Evolutionary conservation across 1,140 invertebrate genomes (phyloP).

Genomic region (Bombus impatiens): DNA sequence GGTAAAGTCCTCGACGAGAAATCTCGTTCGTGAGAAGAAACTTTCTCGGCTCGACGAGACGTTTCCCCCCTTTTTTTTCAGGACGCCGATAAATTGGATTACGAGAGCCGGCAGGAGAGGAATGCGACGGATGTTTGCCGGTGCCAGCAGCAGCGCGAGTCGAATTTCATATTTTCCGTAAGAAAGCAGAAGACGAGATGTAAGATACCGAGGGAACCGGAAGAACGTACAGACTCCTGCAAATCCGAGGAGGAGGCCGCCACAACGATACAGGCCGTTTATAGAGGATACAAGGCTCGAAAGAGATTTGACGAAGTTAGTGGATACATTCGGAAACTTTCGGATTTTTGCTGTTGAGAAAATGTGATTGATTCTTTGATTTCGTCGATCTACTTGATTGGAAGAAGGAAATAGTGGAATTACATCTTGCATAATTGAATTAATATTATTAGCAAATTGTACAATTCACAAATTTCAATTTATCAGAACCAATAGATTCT

Average conservation of each 20-base stretch:
- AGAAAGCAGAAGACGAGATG: constrained; percentile 44
- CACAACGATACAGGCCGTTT: constrained; percentile 88
- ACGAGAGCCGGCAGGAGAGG: constrained; percentile 32
- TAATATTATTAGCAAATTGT: too few species aligned
- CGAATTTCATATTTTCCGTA: constrained; percentile 44
- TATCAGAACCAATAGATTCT: too few species aligned
- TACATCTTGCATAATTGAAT: too few species aligned
- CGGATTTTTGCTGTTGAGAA: background rate
- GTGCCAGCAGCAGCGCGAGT: constrained; percentile 44
- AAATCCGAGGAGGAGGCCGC: constrained; percentile 83
- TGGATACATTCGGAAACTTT: constrained; percentile 2
- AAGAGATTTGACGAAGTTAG: constrained; percentile 84
- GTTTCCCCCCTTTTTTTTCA: background rate
- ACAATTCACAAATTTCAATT: too few species aligned
- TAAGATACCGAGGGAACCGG: constrained; percentile 43
- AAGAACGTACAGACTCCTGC: constrained; percentile 57
- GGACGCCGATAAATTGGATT: constrained; percentile 40
- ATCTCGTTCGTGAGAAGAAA: constrained; percentile 8
- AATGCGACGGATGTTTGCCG: constrained; percentile 46
- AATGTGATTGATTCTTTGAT: background rate
- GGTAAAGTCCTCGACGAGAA: constrained; percentile 23
- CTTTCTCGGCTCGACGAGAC: background rate
- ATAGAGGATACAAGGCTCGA: constrained; percentile 87
- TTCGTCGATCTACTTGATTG: background rate
- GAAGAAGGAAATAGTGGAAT: too few species aligned